Evolutionary conservation across 1,140 invertebrate species (phyloP), one percentile per base, ranked within the genome.

Genomic region (Lasioglossum baleicum): DNA sequence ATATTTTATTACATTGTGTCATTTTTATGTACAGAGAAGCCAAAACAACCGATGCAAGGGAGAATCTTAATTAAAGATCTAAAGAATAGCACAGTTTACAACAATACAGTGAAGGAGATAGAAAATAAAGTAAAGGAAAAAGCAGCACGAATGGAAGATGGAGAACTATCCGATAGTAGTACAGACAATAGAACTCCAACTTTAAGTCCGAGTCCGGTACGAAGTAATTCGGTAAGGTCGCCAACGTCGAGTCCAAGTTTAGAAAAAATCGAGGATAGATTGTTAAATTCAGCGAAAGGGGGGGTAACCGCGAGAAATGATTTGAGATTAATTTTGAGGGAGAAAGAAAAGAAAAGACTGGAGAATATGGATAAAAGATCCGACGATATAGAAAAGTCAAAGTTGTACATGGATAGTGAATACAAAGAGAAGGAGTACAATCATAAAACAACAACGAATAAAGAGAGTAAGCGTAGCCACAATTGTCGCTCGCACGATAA

Each of bases 41-140:
- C 87, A 67, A 94, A 92, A 81, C 87, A 88, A 53, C 20, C 83
- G 68, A 76, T 75, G 35, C 87, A 87, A 74, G 92, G 90, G 26
- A 94, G 93, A 89, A 94, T 94, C 87, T 91, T 94, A 82, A 95
- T 96, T 83, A 95, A 95, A 87, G 95, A 95, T 89, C 92, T 96
- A 26, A 96, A 95, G 85, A 95, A 95, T 68, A 96, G 95, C 92
- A 87, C 93, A 58, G 94, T 96, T 31, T 96, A 94, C 90, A 95
- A 95, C 86, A 94, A 95, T 81, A 95, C 95, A 31, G 94, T 96
- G 0, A 95, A 95, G 87, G 94, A 95, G 88, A 94, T 95, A 58
- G 95, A 96, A 89, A 94, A 95, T 83, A 94, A 95, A 85, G 94
- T 94, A 67, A 94, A 94, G 79, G 94, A 93, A 80, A 95, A 94